These are phyloP conservation scores for Lymantria dispar DNA, from an alignment of 2,888 invertebrate species.

Conservation along the genomic window DNA sequence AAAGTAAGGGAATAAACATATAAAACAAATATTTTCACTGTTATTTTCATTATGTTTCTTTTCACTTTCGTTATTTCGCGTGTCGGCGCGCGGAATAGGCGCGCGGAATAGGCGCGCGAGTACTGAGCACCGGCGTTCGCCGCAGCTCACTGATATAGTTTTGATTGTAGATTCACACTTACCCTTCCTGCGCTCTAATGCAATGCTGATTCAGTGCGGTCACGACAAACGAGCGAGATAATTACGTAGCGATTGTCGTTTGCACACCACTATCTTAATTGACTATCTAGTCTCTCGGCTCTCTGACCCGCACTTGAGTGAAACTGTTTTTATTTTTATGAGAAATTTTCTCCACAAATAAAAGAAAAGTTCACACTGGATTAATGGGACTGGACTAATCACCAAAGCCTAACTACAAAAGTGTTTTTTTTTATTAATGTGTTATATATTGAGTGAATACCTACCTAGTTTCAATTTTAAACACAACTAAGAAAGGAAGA, in stretches of 20 bases:
- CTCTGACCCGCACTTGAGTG: constrained; percentile 72
- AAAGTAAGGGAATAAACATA: constrained; percentile 52
- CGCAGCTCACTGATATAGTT: constrained; percentile 73
- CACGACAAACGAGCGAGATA: constrained; percentile 78
- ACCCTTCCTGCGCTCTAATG: constrained; percentile 76
- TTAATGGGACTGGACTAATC: too few species aligned
- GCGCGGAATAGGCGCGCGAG: constrained; percentile 62
- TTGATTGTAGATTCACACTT: constrained; percentile 73
- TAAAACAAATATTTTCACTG: constrained; percentile 60
- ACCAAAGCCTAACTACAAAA: too few species aligned
- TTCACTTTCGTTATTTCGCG: constrained; percentile 73
- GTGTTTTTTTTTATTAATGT: too few species aligned
- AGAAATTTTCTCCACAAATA: constrained; percentile 56
- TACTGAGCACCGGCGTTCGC: constrained; percentile 66
- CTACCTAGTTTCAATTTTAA: too few species aligned
- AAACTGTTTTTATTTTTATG: constrained; percentile 75
- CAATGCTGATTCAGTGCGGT: constrained; percentile 73
- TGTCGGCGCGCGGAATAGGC: constrained; percentile 57
- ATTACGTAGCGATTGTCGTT: constrained; percentile 75
- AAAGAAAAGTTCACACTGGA: too few species aligned
- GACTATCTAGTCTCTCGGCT: constrained; percentile 71
- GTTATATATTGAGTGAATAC: too few species aligned
- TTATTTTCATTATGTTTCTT: constrained; percentile 64
- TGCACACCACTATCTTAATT: constrained; percentile 71
- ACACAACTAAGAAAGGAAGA: too few species aligned